phyloP scores from a whole-genome alignment of 2,797 vertebrate genomes.

The Novumbra hubbsi region DNA sequence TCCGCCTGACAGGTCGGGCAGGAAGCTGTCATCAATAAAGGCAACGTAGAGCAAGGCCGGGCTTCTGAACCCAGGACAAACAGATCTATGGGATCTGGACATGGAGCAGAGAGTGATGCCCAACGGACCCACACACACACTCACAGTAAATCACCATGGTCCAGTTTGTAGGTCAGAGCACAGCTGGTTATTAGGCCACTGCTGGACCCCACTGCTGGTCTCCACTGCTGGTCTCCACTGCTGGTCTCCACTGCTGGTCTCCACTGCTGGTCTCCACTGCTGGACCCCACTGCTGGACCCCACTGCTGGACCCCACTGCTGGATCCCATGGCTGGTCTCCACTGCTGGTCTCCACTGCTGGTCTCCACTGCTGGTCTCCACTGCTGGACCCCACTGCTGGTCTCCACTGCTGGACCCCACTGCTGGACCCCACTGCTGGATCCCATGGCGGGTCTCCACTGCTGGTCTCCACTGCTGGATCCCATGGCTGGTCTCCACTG shows the following conservation, averaged over 20 bases:
- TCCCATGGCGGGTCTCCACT: too few relatives aligned
- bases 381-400: background rate
- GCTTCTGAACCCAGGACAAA: slow-evolving; percentile 33
- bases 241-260: background rate
- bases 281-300: too few relatives aligned
- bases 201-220: background rate
- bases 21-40: slow-evolving; percentile 49
- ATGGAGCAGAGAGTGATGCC: slow-evolving; percentile 32
- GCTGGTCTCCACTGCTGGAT: background rate
- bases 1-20: slow-evolving; percentile 46
- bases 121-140: slow-evolving; percentile 24
- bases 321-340: too few relatives aligned
- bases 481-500: too few relatives aligned
- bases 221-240: background rate
- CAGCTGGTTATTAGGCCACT: background rate
- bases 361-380: background rate
- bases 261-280: background rate
- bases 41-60: slow-evolving; percentile 64
- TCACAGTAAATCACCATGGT: background rate
- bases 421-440: background rate
- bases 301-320: background rate
- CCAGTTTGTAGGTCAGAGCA: background rate
- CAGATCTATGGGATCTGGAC: slow-evolving; percentile 54
- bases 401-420: background rate
- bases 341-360: background rate